Base-by-base conservation (phyloP, 2,797 vertebrate species). In the Carapus acus region DNA sequence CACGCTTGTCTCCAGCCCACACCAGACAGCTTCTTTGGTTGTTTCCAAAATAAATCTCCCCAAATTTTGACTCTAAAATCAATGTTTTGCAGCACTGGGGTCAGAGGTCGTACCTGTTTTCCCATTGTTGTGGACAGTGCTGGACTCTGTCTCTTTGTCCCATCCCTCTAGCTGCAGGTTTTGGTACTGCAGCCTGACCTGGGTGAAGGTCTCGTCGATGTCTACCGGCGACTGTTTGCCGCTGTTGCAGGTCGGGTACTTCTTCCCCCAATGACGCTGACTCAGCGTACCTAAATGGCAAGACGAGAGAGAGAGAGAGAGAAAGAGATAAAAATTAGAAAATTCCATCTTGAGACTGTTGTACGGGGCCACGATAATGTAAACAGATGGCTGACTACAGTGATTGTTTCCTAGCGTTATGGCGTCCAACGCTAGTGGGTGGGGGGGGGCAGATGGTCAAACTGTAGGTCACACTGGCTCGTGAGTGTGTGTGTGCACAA, bases 221-320 rank as follows among this genome's bases (percentile, higher is more conserved):
- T 98, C 93, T 66, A 98, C 91, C 5, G 96, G 96, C 1, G 94
- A 98, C 48, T 98, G 96, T 53, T 88, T 90, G 76, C 87, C 90
- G 50, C 90, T 91, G 73, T 89, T 93, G 47, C 96, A 98, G 52
- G 84, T 79, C 23, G 91, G 91, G 54, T 91, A 96, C 82, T 88
- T 96, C 83, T 91, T 93, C 4, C 85, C 90, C 96, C 96, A 98
- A 70, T 81, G 90, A 57, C 79, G 89, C 82, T 94, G 93, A 83
- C 90, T 95, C 74, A 96, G 74, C 49, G 88, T 82, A 58, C 93
- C 94, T 98, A 80, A n/a, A 29, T 1, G 14, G 6, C n/a, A 13
- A 47, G 9, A 48, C 1, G 43, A 7, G 2, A 6, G n/a, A n/a
- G n/a, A n/a, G n/a, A n/a, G n/a, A n/a, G n/a, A n/a, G n/a, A n/a